Evolutionary conservation across 1,140 invertebrate genomes (phyloP), one percentile per base, ranked within the genome.

Genomic region (Phthorimaea operculella): DNA sequence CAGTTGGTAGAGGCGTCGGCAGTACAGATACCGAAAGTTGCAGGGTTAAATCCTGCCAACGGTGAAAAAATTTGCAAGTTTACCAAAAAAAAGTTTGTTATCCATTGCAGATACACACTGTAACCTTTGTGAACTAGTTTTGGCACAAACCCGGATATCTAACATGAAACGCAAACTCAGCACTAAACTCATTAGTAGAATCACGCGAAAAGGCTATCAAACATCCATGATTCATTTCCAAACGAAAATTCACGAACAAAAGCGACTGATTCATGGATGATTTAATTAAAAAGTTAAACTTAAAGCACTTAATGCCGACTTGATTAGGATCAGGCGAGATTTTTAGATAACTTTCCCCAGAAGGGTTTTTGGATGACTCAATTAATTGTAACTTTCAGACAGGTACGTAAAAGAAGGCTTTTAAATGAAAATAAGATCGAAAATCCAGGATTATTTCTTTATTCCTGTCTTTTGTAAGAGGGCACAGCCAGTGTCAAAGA

Each of bases 221-320:
- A 47, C 44, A 17, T 5, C 15, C 4, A 47, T 47, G 16, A 47
- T 39, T 39, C 36, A 39, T n/a, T 17, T 11, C 11, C 8, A 47
- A 47, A 42, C 11, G 14, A 42, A 42, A n/a, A 47, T 16, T 15
- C 15, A 47, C 12, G 44, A 47, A 47, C 15, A 15, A 17, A 47
- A 17, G 36, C 36, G 10, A 28, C 39, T 42, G 39, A 47, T 47
- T 47, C 44, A 47, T 42, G 11, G 44, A 9, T 3, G 16, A 47
- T 15, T 47, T 47, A 47, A 47, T 47, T 47, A 47, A 47, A 47
- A 47, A 47, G 44, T 47, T 47, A 47, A 47, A 47, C 11, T 47
- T 47, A 9, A 47, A 16, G 44, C 15, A 47, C 44, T 47, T 47
- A 47, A 47, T 47, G 15, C 12, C n/a, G 15, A 47, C 44, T 47